These are phyloP conservation scores for Nettapus auritus DNA, from an alignment of 2,113 vertebrate genomes.

Conservation along the genomic window DNA sequence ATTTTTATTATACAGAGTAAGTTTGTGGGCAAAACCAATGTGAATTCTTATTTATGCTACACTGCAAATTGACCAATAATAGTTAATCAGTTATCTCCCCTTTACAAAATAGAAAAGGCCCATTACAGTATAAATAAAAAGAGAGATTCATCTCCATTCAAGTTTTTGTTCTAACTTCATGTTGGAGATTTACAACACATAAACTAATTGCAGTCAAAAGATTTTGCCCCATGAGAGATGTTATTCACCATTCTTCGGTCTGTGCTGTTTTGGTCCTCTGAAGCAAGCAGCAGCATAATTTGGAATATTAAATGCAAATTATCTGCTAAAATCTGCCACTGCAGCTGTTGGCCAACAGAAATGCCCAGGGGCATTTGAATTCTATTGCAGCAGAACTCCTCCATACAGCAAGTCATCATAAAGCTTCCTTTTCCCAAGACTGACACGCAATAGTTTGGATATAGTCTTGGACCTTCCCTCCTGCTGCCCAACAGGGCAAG, in stretches of 20 bases:
- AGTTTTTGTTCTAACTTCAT: not conserved
- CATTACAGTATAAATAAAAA: not conserved
- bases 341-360: constrained; percentile 3
- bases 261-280: not conserved
- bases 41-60: not conserved
- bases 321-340: constrained; percentile 1
- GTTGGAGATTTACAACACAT: not conserved
- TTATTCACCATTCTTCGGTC: not conserved
- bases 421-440: not conserved
- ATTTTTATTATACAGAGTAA: not conserved
- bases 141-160: not conserved
- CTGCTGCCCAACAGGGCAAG: not conserved
- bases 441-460: not conserved
- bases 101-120: not conserved
- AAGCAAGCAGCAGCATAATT: not conserved
- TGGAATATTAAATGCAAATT: not conserved
- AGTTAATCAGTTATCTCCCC: not conserved
- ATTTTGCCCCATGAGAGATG: not conserved
- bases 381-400: not conserved
- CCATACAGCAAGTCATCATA: not conserved
- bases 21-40: not conserved
- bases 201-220: not conserved
- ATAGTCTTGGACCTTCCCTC: not conserved
- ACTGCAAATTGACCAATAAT: not conserved
- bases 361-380: not conserved